Conservation (phyloP, 23 tunicate genomes). For the Trididemnum clinides region DNA sequence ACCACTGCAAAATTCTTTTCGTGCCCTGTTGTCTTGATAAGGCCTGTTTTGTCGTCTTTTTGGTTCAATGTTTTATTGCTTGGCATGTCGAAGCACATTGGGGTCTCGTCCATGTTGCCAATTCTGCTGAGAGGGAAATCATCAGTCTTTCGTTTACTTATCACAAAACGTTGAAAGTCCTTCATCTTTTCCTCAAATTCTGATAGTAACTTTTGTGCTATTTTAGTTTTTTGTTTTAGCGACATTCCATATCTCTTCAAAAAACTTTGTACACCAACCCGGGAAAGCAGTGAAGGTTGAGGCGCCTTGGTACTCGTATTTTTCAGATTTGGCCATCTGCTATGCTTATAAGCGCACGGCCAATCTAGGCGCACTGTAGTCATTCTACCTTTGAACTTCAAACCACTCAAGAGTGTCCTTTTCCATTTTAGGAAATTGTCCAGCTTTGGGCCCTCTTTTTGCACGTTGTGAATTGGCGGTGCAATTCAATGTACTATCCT, state of each 20-base stretch:
- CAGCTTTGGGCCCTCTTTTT: constrained; percentile 40
- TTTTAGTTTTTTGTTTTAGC: constrained; percentile 7
- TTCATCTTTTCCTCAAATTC: constrained; percentile 27
- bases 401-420: constrained; percentile 39
- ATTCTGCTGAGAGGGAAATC: constrained; percentile 31
- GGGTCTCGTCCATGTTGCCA: constrained; percentile 46
- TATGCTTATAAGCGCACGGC: constrained; percentile 33
- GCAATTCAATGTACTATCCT: constrained; percentile 32
- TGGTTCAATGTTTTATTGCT: constrained; percentile 31
- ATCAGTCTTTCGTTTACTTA: constrained; percentile 13
- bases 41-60: constrained; percentile 33
- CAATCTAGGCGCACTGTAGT: constrained; percentile 26
- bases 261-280: constrained; percentile 45
- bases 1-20: constrained; percentile 28
- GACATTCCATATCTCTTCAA: constrained; percentile 27
- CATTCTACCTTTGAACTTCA: constrained; percentile 32
- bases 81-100: constrained; percentile 46
- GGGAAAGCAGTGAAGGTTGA: constrained; percentile 24
- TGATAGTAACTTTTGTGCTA: constrained; percentile 31
- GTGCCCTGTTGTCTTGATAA: constrained; percentile 44
- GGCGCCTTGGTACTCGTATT: constrained; percentile 34
- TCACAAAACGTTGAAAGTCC: constrained; percentile 23
- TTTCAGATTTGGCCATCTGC: constrained; percentile 36
- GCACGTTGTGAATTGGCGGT: not conserved
- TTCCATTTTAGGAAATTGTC: constrained; percentile 36